Percentiles rank a stretch among this genome's conserved stretches.
These are phyloP conservation scores for Threskiornis aethiopicus DNA, from an alignment of 2,797 vertebrate genomes.

Conservation along the genomic window DNA sequence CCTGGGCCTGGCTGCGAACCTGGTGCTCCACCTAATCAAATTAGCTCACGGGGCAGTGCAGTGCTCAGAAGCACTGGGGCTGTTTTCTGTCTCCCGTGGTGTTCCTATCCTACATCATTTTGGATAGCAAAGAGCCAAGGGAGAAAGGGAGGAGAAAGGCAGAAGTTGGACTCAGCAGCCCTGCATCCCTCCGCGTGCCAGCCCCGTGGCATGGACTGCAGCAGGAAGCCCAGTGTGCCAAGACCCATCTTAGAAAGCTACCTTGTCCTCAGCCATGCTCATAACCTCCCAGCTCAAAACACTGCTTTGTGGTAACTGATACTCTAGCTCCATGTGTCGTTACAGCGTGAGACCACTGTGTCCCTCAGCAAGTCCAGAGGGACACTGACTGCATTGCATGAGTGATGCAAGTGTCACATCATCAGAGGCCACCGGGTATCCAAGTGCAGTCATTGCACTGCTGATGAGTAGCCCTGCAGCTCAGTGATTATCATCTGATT, in stretches of 20 bases:
- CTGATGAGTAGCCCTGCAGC: neutral
- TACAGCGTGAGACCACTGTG: neutral
- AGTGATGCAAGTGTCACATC: neutral
- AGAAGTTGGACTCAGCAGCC: neutral
- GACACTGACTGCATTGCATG: neutral
- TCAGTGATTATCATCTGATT: neutral
- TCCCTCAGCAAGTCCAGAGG: neutral
- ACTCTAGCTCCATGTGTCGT: neutral
- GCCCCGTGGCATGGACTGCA: neutral
- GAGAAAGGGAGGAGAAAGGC: neutral
- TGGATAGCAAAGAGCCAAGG: neutral
- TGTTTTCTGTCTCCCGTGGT: neutral
- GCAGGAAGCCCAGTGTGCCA: neutral
- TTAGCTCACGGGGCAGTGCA: neutral
- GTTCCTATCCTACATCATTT: neutral
- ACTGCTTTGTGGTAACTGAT: neutral
- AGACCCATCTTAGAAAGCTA: neutral
- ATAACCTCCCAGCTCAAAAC: neutral
- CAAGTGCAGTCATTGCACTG: neutral
- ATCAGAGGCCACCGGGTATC: neutral
- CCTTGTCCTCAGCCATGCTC: neutral
- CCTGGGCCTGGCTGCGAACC: neutral
- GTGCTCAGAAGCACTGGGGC: neutral
- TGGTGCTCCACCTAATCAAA: neutral
- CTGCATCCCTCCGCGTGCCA: fast-evolving